Base-by-base conservation (phyloP, 2,888 invertebrate species). In the Agrochola lychnidis region DNA sequence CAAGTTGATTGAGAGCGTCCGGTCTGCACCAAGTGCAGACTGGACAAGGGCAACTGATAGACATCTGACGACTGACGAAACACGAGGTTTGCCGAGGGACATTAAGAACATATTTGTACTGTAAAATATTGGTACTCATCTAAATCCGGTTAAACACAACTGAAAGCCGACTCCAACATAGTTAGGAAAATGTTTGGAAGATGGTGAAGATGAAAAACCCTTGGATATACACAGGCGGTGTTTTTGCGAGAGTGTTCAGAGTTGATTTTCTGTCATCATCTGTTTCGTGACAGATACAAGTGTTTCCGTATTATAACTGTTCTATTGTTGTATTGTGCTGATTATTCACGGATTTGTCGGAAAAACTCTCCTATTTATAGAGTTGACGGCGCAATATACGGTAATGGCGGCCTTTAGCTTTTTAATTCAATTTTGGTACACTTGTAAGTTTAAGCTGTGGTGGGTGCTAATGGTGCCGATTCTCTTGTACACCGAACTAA, bases 251-350 rank as follows among this genome's bases (percentile, higher is more conserved):
- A 51, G 7, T 51, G 9, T 3, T 51, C 51, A 22, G 51, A 51
- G 51, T 22, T 22, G 56, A 5, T n/a, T 5, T 56, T 85, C 72
- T 82, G 69, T n/a, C 2, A 0, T 40, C 22, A 16, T 16, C 40
- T 62, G 19, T 36, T 5, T 25, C 1, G 48, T 76, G 66, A 9
- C 19, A 25, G 40, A 57, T 67, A 71, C 86, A 73, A 76, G 73
- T 76, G 79, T 86, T 86, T 83, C 86, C 86, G 84, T 83, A 74
- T 72, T 75, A 73, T 82, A 84, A 84, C 83, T 78, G 86, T 84
- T 78, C 82, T 82, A 82, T 82, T 82, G 82, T 85, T 73, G 62
- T 70, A 70, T 82, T 81, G 81, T 75, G 62, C 70, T 80, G 85
- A 82, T 82, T 82, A 82, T 82, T 82, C 85, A 82, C 82, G 67